These are phyloP conservation scores for Halcyon chelicuti DNA, from an alignment of 2,797 vertebrate genomes.

Conservation along the genomic window DNA sequence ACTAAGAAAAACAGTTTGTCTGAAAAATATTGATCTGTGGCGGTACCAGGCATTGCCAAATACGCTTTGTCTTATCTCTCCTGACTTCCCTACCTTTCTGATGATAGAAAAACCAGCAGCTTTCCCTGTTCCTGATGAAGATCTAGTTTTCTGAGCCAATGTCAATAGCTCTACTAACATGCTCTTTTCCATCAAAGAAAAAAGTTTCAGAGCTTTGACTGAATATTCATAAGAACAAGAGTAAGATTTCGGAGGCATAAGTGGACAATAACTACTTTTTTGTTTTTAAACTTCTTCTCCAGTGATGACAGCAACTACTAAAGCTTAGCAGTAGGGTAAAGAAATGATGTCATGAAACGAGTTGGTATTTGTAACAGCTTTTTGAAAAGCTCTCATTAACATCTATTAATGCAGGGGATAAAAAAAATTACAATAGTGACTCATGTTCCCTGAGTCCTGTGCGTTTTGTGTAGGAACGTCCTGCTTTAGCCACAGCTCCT, in stretches of 20 bases:
- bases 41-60: neutral
- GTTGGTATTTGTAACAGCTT: neutral
- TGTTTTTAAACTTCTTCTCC: neutral
- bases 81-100: slow-evolving; percentile 37
- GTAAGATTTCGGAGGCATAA: neutral
- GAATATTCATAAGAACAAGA: rapidly evolving
- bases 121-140: slow-evolving; percentile 14
- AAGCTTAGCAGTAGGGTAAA: neutral
- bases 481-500: slow-evolving; percentile 31
- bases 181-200: neutral
- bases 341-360: neutral
- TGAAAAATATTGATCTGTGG: slow-evolving; percentile 43
- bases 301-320: neutral
- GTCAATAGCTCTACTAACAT: neutral
- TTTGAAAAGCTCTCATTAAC: neutral
- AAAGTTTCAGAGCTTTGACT: neutral
- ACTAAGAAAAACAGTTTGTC: neutral
- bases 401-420: neutral
- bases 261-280: neutral
- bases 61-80: slow-evolving; percentile 38
- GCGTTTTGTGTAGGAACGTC: neutral
- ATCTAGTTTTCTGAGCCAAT: slow-evolving; percentile 24
- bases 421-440: neutral
- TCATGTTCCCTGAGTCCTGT: neutral
- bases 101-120: neutral